A percentile compares a stretch with the other conserved stretches of the same genome.
Conservation (phyloP, 2,113 vertebrate species). For the Odobenus rosmarus region DNA sequence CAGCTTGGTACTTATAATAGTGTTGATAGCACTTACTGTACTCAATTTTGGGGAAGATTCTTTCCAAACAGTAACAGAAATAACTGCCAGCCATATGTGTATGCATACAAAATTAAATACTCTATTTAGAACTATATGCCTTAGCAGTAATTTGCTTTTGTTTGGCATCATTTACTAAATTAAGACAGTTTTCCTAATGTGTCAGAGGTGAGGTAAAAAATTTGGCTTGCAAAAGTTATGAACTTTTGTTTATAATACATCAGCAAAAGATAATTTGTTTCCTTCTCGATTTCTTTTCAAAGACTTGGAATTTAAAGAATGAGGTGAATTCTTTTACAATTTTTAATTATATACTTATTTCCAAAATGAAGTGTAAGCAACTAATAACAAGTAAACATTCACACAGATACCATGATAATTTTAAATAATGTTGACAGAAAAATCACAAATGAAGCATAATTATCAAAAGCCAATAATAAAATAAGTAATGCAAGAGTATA, state of each 20-base stretch:
- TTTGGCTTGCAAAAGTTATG: background rate
- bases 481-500: background rate
- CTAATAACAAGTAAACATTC: background rate
- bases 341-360: constrained; percentile 11
- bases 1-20: background rate
- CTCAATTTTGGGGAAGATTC: background rate
- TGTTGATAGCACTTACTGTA: constrained; percentile 2
- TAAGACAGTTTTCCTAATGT: constrained; percentile 41
- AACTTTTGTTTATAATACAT: background rate
- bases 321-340: background rate
- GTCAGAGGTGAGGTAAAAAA: background rate
- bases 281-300: background rate
- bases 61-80: constrained; percentile 15
- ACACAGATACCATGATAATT: background rate
- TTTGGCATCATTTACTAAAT: constrained; percentile 52
- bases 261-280: background rate
- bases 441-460: background rate
- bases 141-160: constrained; percentile 34
- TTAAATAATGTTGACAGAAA: background rate
- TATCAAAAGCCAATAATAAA: background rate
- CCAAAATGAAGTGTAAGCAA: background rate
- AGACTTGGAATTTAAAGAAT: background rate
- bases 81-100: constrained; percentile 48
- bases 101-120: constrained; percentile 39
- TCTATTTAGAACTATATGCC: constrained; percentile 7